Base-by-base conservation (phyloP, 2,113 vertebrate genomes). In the Crotalus viridis region DNA sequence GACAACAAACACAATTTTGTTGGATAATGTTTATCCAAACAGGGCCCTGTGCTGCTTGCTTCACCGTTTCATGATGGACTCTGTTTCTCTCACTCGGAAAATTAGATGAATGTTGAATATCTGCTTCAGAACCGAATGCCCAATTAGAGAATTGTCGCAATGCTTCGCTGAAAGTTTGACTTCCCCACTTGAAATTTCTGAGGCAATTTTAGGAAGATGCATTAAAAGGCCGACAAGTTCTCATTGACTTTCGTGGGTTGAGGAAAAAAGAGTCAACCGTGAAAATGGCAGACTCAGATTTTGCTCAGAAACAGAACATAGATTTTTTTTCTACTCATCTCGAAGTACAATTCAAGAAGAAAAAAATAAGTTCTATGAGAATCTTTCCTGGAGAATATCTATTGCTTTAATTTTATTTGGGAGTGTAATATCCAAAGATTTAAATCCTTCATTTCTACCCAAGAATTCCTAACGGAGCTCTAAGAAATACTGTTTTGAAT, bases 221-320 rank as follows among this genome's bases (percentile, higher is more conserved):
- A 96, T 59, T 92, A 94, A 92, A 46, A 94, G 61, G 56, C 59
- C 94, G 94, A 54, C 24, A 91, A 95, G 69, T 88, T 91, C 59
- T 90, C 95, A 91, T 95, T 96, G 96, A 91, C 56, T 95, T 94
- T 69, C n/a, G 33, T 10, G 12, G 21, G 43, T 13, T 8, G 10
- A 69, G 86, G 2, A 54, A 52, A 61, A 88, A 54, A 51, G 48
- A 88, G 5, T 61, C 59, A 95, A 69, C 59, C 94, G 64, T 89
- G 95, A 95, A 94, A 93, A 95, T 94, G 92, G 91, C 39, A 92
- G 96, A 94, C 94, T 95, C 74, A 93, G 90, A 90, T 93, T 91
- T 95, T 95, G 94, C 92, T 88, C 59, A 95, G 56, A 96, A 92
- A 92, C 85, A 17, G 90, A 39, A 85, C 17, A 9, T 85, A 93